Conservation (phyloP, 2,797 vertebrate species). For the Simalia tracyae region DNA sequence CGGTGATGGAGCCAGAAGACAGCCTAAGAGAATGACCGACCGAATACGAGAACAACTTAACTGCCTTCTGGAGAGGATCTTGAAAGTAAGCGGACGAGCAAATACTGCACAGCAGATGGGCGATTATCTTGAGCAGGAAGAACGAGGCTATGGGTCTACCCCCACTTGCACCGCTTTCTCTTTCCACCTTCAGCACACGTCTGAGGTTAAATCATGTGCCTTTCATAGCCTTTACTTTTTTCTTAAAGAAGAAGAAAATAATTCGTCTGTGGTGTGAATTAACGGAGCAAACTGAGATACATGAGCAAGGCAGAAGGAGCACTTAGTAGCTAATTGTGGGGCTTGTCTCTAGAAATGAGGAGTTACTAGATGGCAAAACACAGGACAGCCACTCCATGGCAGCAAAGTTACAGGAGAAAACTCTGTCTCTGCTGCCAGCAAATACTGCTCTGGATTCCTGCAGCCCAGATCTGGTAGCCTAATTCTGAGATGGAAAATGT, state of each 20-base stretch:
- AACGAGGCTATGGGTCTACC: not conserved
- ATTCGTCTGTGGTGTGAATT: not conserved
- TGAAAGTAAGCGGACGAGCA: not conserved
- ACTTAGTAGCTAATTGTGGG: not conserved
- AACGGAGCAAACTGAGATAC: not conserved
- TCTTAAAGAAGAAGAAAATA: not conserved
- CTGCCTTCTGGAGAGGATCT: not conserved
- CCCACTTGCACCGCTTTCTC: not conserved
- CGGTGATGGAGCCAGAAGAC: not conserved
- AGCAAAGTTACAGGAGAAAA: not conserved
- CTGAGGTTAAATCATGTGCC: not conserved
- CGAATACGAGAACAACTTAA: not conserved
- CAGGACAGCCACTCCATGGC: not conserved
- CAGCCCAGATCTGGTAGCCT: not conserved
- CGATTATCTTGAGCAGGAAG: not conserved
- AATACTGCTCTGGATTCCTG: not conserved
- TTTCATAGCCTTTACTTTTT: not conserved
- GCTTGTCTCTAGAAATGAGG: not conserved
- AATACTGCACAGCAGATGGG: not conserved
- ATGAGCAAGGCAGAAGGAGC: not conserved
- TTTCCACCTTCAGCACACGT: too few relatives aligned
- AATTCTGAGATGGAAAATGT: not conserved
- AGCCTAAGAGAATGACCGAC: not conserved
- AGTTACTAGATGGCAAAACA: not conserved
- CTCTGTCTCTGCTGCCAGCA: not conserved